Evolutionary conservation across 2,113 vertebrate species (phyloP).

Genomic region (Brachyhypopomus occidentalis): DNA sequence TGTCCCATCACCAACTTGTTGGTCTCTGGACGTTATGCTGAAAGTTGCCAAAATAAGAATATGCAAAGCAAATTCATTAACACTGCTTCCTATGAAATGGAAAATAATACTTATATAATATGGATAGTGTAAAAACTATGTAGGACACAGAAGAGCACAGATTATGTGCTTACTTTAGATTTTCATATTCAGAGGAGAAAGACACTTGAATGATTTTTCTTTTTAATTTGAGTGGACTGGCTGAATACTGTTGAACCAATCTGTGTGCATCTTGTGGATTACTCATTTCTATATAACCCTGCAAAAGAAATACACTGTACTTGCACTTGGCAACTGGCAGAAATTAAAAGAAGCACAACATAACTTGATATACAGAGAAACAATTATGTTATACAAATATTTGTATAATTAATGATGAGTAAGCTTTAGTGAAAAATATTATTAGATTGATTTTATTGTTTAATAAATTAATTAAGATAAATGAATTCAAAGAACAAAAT

Average conservation of each 20-base stretch:
- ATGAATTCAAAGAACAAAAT: no score
- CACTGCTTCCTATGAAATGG: neutral
- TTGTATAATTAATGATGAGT: neutral
- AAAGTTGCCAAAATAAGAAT: neutral
- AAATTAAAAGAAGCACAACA: neutral
- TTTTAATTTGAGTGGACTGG: conserved; percentile 66
- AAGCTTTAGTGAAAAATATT: neutral
- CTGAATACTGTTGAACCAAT: conserved; percentile 67
- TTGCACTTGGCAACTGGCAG: neutral
- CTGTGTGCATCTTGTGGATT: conserved; percentile 63
- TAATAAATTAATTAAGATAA: neutral
- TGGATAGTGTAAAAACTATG: neutral
- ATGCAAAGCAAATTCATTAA: neutral
- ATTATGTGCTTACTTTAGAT: conserved; percentile 62
- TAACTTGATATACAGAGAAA: neutral
- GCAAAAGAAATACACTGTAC: neutral
- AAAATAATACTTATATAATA: neutral
- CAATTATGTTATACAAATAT: no score
- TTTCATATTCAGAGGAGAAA: conserved; percentile 68
- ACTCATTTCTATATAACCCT: conserved; percentile 74
- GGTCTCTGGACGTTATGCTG: conserved; percentile 1
- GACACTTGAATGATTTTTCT: conserved; percentile 57
- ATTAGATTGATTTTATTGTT: neutral
- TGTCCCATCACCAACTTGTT: conserved; percentile 35
- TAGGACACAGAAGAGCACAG: neutral